A percentile compares a stretch with the other conserved stretches of the same genome.
phyloP scores from a whole-genome alignment of 2,888 invertebrate genomes.

The Onthophagus sagittarius region DNA sequence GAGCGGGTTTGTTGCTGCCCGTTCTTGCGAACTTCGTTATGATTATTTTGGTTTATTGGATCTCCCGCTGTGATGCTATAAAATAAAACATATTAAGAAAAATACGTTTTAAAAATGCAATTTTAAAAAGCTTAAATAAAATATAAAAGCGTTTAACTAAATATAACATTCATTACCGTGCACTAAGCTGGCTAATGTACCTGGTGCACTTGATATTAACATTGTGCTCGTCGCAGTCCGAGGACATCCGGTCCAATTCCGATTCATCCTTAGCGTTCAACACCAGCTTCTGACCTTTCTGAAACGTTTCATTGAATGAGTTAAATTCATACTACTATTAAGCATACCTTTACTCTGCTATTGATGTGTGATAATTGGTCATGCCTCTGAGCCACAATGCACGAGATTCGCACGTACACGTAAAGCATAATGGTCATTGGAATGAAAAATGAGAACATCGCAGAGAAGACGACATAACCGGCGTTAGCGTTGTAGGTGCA shows the following conservation, averaged over 20 bases:
- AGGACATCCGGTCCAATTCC: constrained; percentile 45
- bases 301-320: constrained; percentile 24
- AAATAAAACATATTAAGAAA: constrained; percentile 9
- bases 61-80: constrained; percentile 20
- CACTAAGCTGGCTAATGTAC: constrained; percentile 39
- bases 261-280: constrained; percentile 46
- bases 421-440: constrained; percentile 95
- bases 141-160: constrained; percentile 23
- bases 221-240: constrained; percentile 45
- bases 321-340: not conserved
- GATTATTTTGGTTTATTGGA: constrained; percentile 27
- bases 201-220: constrained; percentile 41
- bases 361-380: constrained; percentile 68
- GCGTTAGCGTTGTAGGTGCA: constrained; percentile 90
- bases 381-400: constrained; percentile 75
- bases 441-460: constrained; percentile 93
- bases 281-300: constrained; percentile 45
- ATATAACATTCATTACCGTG: constrained; percentile 33
- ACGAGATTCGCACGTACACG: constrained; percentile 86
- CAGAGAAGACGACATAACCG: constrained; percentile 93
- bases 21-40: constrained; percentile 32
- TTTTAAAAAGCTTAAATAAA: constrained; percentile 9
- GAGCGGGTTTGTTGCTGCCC: constrained; percentile 34
- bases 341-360: constrained; percentile 43
- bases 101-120: not conserved